Base-by-base conservation (phyloP, 2,888 invertebrate species). In the Drosophila neutralis region DNA sequence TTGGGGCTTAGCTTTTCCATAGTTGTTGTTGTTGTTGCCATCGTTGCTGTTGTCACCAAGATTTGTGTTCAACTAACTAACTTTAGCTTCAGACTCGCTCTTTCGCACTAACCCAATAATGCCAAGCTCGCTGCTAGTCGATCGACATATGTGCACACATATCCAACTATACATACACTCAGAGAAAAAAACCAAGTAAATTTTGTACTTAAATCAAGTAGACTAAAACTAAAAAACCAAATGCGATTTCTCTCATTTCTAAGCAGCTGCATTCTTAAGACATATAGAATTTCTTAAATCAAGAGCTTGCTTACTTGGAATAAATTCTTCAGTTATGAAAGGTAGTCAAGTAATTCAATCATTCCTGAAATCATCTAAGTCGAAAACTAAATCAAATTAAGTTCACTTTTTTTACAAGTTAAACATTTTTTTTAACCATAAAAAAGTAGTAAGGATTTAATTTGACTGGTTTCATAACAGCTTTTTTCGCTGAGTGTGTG, bases 1-100 rank as follows among this genome's bases (percentile, higher is more conserved):
- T 90, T 91, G 92, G 91, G 91, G 91, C 91, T 91, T 91, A 91
- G 91, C 91, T 91, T 86, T 80, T 72, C 71, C 75, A 73, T 73
- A 75, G 76, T 56, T 64, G 66, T 78, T 78, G 67, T 72, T 73
- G 60, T 77, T 73, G 70, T 73, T 68, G 78, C 31, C 68, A 58
- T 68, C 64, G 77, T 61, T 78, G 81, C 67, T 69, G 81, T 76
- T 80, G 63, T 70, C 72, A 82, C 83, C 73, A 77, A 73, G 85
- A 73, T 73, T 83, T 88, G 87, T 85, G 85, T 58, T 88, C 89
- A 87, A 89, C 85, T 89, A 89, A 89, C 85, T 89, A 86, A 89
- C 83, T 80, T 79, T 79, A 80, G 74, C 68, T 58, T 76, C 75
- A 78, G 74, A 66, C 64, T 68, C 73, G 72, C 69, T 78, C 87